Conservation (phyloP, 1,140 invertebrate genomes). For the Leptonema lineaticorne region DNA sequence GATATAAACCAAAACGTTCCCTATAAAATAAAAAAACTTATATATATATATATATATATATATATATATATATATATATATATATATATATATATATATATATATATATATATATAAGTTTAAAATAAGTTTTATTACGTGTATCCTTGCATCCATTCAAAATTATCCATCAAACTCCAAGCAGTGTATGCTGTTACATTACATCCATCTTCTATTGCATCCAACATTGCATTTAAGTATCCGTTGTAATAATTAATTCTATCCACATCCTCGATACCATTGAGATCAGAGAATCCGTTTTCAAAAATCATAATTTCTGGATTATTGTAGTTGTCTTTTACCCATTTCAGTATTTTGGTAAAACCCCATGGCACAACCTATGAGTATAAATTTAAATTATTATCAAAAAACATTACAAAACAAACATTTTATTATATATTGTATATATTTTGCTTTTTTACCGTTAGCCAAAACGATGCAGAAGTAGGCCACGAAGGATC, state of each 20-base stretch:
- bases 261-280: conserved; percentile 41
- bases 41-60: no score
- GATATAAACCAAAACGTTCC: conserved; percentile 66
- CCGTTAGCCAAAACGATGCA: conserved; percentile 56
- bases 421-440: conserved; percentile 53
- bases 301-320: conserved; percentile 65
- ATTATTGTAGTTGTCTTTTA: conserved; percentile 63
- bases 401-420: conserved; percentile 44
- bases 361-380: conserved; percentile 62
- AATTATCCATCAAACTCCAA: conserved; percentile 64
- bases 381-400: neutral
- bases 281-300: conserved; percentile 61
- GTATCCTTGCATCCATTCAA: conserved; percentile 56
- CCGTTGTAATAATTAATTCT: conserved; percentile 49
- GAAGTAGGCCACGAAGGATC: conserved; percentile 54
- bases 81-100: no score
- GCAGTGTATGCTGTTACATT: conserved; percentile 64
- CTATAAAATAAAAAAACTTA: conserved; percentile 45
- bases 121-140: conserved; percentile 14
- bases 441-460: conserved; percentile 59
- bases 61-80: no score
- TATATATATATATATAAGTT: no score
- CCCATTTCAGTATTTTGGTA: conserved; percentile 62
- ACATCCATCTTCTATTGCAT: conserved; percentile 67
- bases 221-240: conserved; percentile 66